phyloP scores from a whole-genome alignment of 1,140 invertebrate species.

The Ptiloglossa arizonensis region DNA sequence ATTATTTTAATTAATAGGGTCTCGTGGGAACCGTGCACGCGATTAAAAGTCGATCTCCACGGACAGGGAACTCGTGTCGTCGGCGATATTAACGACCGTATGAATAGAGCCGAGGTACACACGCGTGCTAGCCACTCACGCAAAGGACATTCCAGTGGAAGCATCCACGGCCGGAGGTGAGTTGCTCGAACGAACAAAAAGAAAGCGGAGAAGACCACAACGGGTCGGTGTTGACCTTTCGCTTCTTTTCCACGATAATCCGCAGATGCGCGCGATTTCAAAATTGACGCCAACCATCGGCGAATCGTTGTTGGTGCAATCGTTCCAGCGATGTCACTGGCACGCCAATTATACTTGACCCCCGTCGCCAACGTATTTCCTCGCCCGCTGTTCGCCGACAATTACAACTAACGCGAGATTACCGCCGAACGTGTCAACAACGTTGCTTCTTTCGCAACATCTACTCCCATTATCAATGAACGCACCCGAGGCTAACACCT shows the following conservation, averaged over 20 bases:
- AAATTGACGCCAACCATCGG: slow-evolving; percentile 10
- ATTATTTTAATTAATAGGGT: neutral
- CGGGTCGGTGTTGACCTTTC: slow-evolving; percentile 9
- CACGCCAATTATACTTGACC: slow-evolving; percentile 46
- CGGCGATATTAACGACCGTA: slow-evolving; percentile 31
- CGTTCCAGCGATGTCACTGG: slow-evolving; percentile 23
- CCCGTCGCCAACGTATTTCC: slow-evolving; percentile 9
- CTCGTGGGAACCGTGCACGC: slow-evolving; percentile 22
- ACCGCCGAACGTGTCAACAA: slow-evolving; percentile 17
- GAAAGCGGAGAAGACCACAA: neutral
- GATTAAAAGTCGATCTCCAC: slow-evolving; percentile 22
- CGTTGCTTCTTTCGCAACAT: slow-evolving; percentile 24
- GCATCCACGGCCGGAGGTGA: neutral
- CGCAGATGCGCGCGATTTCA: slow-evolving; percentile 3
- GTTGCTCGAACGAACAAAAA: neutral
- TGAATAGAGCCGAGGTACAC: slow-evolving; percentile 1
- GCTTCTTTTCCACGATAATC: neutral
- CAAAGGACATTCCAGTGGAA: slow-evolving; percentile 27
- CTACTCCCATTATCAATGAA: slow-evolving; percentile 21
- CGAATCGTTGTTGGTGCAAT: slow-evolving; percentile 19
- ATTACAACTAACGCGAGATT: slow-evolving; percentile 35
- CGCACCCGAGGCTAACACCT: neutral
- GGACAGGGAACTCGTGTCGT: slow-evolving; percentile 19
- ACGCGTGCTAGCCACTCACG: slow-evolving; percentile 7
- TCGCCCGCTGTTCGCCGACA: neutral